These are phyloP conservation scores for Harpagifer antarcticus DNA, from an alignment of 2,797 vertebrate species.

Conservation along the genomic window DNA sequence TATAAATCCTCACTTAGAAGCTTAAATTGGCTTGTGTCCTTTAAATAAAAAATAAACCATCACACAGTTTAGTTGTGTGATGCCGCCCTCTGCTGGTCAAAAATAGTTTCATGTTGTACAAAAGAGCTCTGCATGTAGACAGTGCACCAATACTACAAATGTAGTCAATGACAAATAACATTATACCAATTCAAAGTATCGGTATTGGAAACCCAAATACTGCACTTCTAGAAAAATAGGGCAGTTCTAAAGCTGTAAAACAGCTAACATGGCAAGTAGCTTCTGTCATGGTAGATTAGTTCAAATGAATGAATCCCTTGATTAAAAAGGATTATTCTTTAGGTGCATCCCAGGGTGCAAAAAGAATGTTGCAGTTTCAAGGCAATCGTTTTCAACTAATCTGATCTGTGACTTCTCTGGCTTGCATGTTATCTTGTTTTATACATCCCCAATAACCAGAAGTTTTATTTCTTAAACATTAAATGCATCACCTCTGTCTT, in stretches of 20 bases:
- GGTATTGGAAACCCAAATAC: not conserved
- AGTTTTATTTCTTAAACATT: not conserved
- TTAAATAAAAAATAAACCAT: too few relatives aligned
- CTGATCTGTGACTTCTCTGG: not conserved
- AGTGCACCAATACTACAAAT: too few relatives aligned
- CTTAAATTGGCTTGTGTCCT: too few relatives aligned
- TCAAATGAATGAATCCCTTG: too few relatives aligned
- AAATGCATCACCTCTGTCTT: not conserved
- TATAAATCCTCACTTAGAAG: too few relatives aligned
- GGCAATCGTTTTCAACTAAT: not conserved
- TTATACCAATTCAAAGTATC: not conserved
- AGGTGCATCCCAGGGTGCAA: not conserved
- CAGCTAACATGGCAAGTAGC: too few relatives aligned
- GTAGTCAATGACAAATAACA: too few relatives aligned
- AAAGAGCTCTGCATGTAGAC: not conserved
- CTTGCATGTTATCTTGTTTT: not conserved
- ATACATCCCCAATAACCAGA: not conserved
- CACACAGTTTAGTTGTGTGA: not conserved
- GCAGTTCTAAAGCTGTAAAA: not conserved
- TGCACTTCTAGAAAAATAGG: not conserved
- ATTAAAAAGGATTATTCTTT: too few relatives aligned
- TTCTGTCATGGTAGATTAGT: too few relatives aligned
- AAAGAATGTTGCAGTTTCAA: not conserved
- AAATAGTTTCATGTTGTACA: not conserved
- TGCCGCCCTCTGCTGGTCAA: constrained; percentile 66